These are phyloP conservation scores for Leiothrix lutea DNA, from an alignment of 2,113 vertebrate genomes.

Conservation along the genomic window DNA sequence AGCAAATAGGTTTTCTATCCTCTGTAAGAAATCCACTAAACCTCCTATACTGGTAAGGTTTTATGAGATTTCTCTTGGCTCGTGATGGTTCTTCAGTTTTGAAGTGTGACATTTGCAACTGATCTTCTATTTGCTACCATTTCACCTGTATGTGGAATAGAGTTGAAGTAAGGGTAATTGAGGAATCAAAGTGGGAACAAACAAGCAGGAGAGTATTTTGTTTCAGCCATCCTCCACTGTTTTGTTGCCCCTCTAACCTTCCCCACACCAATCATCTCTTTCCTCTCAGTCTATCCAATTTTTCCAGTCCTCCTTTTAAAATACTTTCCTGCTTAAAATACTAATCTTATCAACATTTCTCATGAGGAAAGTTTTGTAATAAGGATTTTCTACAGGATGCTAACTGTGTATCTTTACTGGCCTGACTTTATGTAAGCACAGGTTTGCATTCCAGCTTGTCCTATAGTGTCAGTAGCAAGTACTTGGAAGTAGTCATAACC, in stretches of 20 bases:
- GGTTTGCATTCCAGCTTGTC: not conserved
- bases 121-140: not conserved
- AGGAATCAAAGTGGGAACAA: not conserved
- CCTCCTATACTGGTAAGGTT: not conserved
- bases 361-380: fast-evolving
- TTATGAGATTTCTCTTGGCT: not conserved
- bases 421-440: not conserved
- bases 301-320: not conserved
- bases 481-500: not conserved
- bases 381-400: not conserved
- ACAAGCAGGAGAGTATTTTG: not conserved
- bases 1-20: slow-evolving; percentile 38
- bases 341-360: not conserved
- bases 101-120: not conserved
- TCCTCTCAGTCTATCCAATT: not conserved
- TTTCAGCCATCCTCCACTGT: not conserved
- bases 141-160: not conserved
- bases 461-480: not conserved
- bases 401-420: not conserved
- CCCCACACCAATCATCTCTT: not conserved
- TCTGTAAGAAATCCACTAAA: not conserved
- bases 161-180: not conserved
- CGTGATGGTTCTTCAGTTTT: not conserved
- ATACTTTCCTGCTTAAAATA: not conserved
- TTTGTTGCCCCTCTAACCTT: not conserved